Conservation (phyloP, 2,797 vertebrate genomes). For the Anniella stebbinsi region DNA sequence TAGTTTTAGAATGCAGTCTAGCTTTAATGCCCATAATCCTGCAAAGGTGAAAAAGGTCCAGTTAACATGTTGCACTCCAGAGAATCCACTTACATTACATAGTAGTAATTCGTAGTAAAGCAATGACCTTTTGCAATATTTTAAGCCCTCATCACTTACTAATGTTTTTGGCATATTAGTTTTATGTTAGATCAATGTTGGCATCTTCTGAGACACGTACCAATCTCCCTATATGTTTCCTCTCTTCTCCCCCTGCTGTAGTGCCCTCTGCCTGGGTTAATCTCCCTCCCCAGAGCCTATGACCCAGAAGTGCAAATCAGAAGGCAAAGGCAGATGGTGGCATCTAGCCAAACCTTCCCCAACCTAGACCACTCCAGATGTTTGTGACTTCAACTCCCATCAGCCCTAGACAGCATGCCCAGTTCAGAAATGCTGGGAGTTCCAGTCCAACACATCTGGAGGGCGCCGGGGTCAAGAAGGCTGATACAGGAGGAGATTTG, state of each 20-base stretch:
- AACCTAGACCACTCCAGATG: too few species aligned
- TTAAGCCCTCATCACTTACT: not conserved
- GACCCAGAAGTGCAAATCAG: not conserved
- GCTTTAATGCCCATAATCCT: not conserved
- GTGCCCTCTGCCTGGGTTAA: not conserved
- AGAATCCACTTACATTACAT: not conserved
- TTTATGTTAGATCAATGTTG: not conserved
- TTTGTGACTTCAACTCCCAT: too few species aligned
- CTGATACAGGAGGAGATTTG: too few species aligned
- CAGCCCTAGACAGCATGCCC: too few species aligned
- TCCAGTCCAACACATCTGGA: too few species aligned
- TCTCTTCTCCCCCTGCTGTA: not conserved
- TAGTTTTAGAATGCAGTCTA: not conserved
- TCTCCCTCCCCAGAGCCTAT: not conserved
- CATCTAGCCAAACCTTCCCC: too few species aligned
- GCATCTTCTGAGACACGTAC: not conserved
- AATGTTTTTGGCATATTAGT: not conserved
- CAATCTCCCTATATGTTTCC: not conserved
- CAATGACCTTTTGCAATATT: not conserved
- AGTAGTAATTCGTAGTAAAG: not conserved
- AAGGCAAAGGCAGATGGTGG: not conserved
- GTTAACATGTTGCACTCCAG: not conserved
- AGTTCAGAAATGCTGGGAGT: too few species aligned
- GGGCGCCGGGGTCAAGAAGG: not conserved
- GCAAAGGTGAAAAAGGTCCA: not conserved